These are phyloP conservation scores for Heteropelma amictum DNA, from an alignment of 2,888 invertebrate genomes.

Conservation along the genomic window DNA sequence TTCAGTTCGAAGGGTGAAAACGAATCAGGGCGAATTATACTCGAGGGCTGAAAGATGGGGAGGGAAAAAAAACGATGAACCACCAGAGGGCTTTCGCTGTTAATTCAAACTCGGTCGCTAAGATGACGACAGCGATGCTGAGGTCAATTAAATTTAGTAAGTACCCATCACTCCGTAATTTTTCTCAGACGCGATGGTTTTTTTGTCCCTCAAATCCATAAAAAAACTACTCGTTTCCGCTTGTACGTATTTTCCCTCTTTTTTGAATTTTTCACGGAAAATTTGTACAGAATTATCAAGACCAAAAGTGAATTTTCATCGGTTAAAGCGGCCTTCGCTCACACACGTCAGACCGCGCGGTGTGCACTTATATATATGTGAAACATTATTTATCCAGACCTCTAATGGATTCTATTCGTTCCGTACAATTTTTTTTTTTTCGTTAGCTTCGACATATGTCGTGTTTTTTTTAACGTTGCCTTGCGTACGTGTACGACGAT, in stretches of 20 bases:
- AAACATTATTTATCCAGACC: neutral
- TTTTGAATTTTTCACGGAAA: too few relatives aligned
- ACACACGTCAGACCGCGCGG: too few relatives aligned
- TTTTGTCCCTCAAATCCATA: too few relatives aligned
- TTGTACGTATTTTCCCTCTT: too few relatives aligned
- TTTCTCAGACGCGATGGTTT: too few relatives aligned
- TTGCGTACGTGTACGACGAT: neutral
- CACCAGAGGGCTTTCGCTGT: constrained; percentile 3
- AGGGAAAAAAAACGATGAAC: constrained; percentile 14
- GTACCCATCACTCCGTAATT: too few relatives aligned
- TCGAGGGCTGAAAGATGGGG: constrained; percentile 19
- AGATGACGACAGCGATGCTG: constrained; percentile 23
- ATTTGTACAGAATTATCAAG: too few relatives aligned
- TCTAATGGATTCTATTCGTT: neutral
- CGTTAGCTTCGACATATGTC: neutral
- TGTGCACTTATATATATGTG: too few relatives aligned
- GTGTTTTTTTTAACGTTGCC: constrained; percentile 2
- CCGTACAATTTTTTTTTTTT: neutral
- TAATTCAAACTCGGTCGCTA: constrained; percentile 35
- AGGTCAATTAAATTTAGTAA: too few relatives aligned
- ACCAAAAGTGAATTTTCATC: too few relatives aligned
- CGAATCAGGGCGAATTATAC: constrained; percentile 31
- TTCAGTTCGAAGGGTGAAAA: neutral
- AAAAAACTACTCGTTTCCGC: too few relatives aligned
- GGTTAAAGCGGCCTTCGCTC: too few relatives aligned